phyloP scores from a whole-genome alignment of 2,888 invertebrate genomes.

The Dusona sp. region DNA sequence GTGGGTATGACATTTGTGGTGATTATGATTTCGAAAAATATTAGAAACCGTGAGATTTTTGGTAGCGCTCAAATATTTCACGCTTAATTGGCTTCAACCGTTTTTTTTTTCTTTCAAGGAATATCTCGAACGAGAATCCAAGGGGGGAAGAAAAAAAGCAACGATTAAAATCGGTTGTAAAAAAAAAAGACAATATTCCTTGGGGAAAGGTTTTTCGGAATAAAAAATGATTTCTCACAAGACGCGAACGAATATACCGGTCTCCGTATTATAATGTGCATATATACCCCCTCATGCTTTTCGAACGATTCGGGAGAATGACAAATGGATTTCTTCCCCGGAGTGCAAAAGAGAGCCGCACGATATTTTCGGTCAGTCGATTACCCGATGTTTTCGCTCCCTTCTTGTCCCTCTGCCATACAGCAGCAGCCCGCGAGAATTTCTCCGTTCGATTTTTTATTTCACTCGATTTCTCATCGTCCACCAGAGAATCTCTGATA shows the following conservation, averaged over 20 bases:
- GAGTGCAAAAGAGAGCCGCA: conserved; percentile 69
- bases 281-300: conserved; percentile 64
- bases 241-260: conserved; percentile 60
- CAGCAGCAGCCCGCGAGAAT: conserved; percentile 44
- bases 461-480: conserved; percentile 58
- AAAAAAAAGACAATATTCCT: conserved; percentile 47
- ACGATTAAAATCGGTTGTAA: conserved; percentile 74
- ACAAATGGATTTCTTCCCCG: conserved; percentile 80
- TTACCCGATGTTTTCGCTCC: conserved; percentile 52
- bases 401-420: conserved; percentile 23
- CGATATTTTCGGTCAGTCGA: conserved; percentile 69
- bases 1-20: background rate
- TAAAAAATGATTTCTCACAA: conserved; percentile 76
- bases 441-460: conserved; percentile 47
- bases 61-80: conserved; percentile 39
- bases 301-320: conserved; percentile 72
- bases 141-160: conserved; percentile 63
- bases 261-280: conserved; percentile 56
- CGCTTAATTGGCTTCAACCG: conserved; percentile 42
- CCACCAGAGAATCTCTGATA: conserved; percentile 49
- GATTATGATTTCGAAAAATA: conserved; percentile 9
- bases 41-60: conserved; percentile 49
- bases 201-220: conserved; percentile 53
- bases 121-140: conserved; percentile 11
- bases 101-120: conserved; percentile 38